A percentile compares a stretch with the other conserved stretches of the same genome.
These are phyloP conservation scores for Pygathrix nemaeus DNA, from an alignment of 2,113 vertebrate genomes.

Conservation along the genomic window DNA sequence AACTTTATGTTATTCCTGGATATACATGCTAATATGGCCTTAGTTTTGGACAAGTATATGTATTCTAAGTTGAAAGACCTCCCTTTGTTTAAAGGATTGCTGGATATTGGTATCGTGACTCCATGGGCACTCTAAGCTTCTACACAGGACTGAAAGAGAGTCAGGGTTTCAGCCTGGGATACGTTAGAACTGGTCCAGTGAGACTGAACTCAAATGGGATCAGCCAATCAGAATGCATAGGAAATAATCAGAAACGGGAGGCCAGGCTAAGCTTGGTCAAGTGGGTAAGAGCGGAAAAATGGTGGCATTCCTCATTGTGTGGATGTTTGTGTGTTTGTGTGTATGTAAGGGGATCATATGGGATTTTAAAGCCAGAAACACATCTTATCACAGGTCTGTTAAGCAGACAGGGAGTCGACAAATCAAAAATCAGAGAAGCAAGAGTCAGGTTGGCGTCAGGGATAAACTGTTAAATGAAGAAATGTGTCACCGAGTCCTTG, in stretches of 20 bases:
- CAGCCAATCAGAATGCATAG: neutral
- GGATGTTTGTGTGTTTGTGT: neutral
- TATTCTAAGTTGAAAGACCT: constrained; percentile 14
- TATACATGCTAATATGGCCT: neutral
- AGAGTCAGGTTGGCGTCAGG: neutral
- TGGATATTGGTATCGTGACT: neutral
- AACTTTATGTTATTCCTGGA: neutral
- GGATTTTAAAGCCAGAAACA: neutral
- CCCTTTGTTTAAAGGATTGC: neutral
- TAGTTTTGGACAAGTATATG: neutral
- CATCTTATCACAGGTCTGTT: neutral
- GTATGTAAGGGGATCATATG: neutral
- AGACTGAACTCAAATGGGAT: neutral
- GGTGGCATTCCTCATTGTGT: neutral
- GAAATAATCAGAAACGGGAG: neutral
- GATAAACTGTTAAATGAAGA: neutral
- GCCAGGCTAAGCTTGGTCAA: neutral
- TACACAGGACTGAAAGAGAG: neutral
- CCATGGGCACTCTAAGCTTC: neutral
- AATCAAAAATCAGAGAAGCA: neutral
- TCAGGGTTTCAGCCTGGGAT: neutral
- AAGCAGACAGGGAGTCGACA: neutral
- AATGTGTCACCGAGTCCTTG: neutral
- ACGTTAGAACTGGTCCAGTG: neutral
- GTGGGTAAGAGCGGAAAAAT: neutral